Percentiles rank a stretch among this genome's conserved stretches.
Conservation (phyloP, 2,888 invertebrate genomes). For the Paralinhomoeus sp. region DNA sequence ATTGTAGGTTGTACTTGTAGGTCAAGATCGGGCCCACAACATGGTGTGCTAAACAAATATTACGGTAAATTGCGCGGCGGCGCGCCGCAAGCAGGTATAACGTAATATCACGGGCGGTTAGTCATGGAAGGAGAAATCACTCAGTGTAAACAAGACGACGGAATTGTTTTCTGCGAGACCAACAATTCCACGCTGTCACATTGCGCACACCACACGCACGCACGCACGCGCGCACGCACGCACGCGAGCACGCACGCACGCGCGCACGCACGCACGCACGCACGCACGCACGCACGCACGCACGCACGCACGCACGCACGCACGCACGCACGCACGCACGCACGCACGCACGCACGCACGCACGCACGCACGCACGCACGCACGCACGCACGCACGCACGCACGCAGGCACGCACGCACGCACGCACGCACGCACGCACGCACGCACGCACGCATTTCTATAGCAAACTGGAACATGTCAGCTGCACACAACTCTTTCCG, state of each 20-base stretch:
- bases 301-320: constrained; percentile 5
- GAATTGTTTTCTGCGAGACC: too few species aligned
- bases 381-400: constrained; percentile 5
- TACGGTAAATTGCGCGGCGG: too few species aligned
- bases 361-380: constrained; percentile 5
- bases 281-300: constrained; percentile 5
- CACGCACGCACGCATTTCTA: constrained; percentile 5
- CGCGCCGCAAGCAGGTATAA: too few species aligned
- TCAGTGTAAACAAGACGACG: too few species aligned
- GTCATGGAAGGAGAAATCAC: too few species aligned
- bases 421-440: constrained; percentile 3
- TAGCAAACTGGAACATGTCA: too few species aligned
- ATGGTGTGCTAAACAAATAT: too few species aligned
- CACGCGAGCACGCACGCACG: background rate
- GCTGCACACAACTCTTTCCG: too few species aligned
- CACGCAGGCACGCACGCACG: too few species aligned
- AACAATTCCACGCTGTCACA: constrained; percentile 5
- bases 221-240: constrained; percentile 5
- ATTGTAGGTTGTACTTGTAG: too few species aligned
- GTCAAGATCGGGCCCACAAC: too few species aligned
- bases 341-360: constrained; percentile 4
- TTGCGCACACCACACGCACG: constrained; percentile 5
- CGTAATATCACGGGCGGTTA: too few species aligned
- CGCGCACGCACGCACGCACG: constrained; percentile 1
- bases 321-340: constrained; percentile 3